Evolutionary conservation across 2,113 vertebrate species (phyloP), one percentile per base, ranked within the genome.

Genomic region (Plestiodon gilberti): DNA sequence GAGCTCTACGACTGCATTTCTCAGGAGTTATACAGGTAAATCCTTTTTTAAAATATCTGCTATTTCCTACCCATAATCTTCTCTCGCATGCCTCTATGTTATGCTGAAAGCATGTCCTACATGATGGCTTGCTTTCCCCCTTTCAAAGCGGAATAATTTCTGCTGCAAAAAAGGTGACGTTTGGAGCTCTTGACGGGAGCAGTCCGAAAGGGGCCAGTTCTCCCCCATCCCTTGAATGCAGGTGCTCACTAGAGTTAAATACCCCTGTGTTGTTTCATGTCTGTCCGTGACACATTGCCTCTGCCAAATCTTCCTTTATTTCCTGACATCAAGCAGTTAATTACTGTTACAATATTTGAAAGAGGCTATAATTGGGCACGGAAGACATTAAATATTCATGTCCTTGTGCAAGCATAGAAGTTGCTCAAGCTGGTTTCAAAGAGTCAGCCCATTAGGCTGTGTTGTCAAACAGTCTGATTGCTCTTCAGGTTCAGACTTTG

Each of bases 1-100:
- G 97, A 98, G 86, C 95, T 99, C 25, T 96, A 97, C 40, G 95
- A 97, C 9, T 99, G 98, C 92, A 95, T 98, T 91, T 98, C 97
- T 78, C 97, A 98, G 25, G 94, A 96, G 61, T 92, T 96, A 0
- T 99, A 98, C 91, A 96, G 98, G 98, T 99, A 95, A 93, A 96
- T n/a, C 62, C 28, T 43, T 69, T 59, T 61, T 73, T 40, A 2
- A 43, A 40, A 61, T 15, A 38, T 69, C 6, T 59, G 6, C 6
- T 17, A 15, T 71, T 48, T 17, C 38, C 14, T 38, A 8, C 38
- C 13, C 23, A 65, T 2, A 30, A 30, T 81, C 14, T 5, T 65
- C 28, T 48, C 38, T 81, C 3, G 9, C 67, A 57, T 25, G n/a
- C 23, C 13, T 70, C n/a, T 69, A 55, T 48, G 22, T 82, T 57